Conservation (phyloP, 2,888 invertebrate species). For the Drosophila leonis region DNA sequence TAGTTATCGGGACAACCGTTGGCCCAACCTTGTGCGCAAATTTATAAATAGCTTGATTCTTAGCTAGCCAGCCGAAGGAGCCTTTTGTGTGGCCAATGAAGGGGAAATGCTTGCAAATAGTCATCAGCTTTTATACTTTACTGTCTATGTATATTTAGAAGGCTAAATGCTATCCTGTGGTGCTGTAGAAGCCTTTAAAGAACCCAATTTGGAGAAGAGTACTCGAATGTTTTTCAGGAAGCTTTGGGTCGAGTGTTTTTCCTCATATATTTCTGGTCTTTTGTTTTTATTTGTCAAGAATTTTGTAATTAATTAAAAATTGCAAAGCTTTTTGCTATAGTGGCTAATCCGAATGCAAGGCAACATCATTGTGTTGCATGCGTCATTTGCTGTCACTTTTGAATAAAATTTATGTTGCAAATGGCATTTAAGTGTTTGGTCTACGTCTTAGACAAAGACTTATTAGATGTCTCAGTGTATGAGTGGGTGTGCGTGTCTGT, state of each 20-base stretch:
- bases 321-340: conserved; percentile 27
- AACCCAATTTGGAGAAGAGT: conserved; percentile 31
- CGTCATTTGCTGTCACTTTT: conserved; percentile 56
- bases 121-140: neutral
- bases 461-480: conserved; percentile 14
- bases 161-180: conserved; percentile 23
- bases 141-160: conserved; percentile 25
- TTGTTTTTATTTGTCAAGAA: conserved; percentile 17
- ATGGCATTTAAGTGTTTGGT: conserved; percentile 59
- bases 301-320: conserved; percentile 35
- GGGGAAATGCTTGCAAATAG: conserved; percentile 60
- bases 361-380: conserved; percentile 30
- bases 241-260: conserved; percentile 7
- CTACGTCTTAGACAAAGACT: conserved; percentile 33
- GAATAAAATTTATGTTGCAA: conserved; percentile 70
- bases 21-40: conserved; percentile 15
- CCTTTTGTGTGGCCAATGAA: conserved; percentile 57
- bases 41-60: conserved; percentile 73
- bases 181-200: conserved; percentile 10
- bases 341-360: conserved; percentile 30
- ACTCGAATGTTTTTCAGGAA: conserved; percentile 9
- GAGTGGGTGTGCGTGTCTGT: neutral
- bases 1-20: conserved; percentile 15
- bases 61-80: conserved; percentile 39
- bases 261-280: conserved; percentile 7